Base-by-base conservation (phyloP, 2,797 vertebrate genomes). In the Scarus forsteni region DNA sequence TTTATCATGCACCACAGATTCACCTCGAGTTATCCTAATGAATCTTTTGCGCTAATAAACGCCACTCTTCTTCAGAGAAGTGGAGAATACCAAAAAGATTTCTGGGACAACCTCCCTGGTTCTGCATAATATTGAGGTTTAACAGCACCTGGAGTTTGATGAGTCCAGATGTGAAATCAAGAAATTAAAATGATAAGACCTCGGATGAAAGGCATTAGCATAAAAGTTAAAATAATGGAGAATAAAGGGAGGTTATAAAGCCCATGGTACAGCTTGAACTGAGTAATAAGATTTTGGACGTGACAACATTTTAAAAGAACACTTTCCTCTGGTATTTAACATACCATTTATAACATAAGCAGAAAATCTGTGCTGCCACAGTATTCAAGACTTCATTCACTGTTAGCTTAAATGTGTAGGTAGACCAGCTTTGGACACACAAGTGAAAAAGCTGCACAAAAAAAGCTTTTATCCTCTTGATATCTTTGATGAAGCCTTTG, bases 1-100 rank as follows among this genome's bases (percentile, higher is more conserved):
- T 80, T 44, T 27, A 67, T 66, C 52, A 43, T 16, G 80, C 78
- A 70, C 66, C 77, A 70, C 82, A 81, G 65, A 70, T 27, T 51
- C 55, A 18, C 44, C 61, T 12, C 3, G 8, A 42, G 19, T 12
- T 56, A 38, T 58, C 35, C 43, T 55, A 34, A 51, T 43, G 34
- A 60, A 80, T 72, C 27, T 49, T 53, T 44, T 49, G 16, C 6
- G 8, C 40, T 34, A 34, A 38, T 8, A 19, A 34, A 53, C 36
- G 54, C 34, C 15, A 54, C 35, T 16, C 18, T 66, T 39, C 40
- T 16, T 14, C 16, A 48, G 49, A 66, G 35, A 5, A 38, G 16
- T 40, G 40, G 14, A 48, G 50, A 43, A 43, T 48, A 38, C 53
- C 44, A 57, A 50, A 62, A 39, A 9, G 13, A 56, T 15, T 12